Evolutionary conservation across 2,888 invertebrate species (phyloP).

Genomic region (Argyra leucocephala): DNA sequence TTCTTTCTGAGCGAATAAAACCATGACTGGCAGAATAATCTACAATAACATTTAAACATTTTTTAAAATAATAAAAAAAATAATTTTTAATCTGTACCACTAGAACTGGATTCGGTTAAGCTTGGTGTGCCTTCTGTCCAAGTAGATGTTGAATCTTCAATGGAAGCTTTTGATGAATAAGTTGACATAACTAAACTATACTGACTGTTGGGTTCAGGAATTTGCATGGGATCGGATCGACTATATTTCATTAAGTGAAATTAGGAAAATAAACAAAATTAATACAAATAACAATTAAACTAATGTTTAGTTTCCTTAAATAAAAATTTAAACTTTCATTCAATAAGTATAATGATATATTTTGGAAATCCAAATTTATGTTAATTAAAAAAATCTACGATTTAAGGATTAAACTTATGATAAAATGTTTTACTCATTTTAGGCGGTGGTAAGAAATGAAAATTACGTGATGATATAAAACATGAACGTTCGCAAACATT

Average conservation of each 20-base stretch:
- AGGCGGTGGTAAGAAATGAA: not conserved
- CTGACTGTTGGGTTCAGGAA: slow-evolving; percentile 50
- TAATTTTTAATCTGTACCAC: slow-evolving; percentile 44
- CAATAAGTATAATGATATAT: too few relatives aligned
- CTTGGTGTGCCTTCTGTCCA: slow-evolving; percentile 98
- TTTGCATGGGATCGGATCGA: slow-evolving; percentile 45
- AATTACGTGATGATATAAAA: not conserved
- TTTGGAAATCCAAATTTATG: too few relatives aligned
- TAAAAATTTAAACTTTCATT: too few relatives aligned
- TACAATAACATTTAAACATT: not conserved
- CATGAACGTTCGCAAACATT: not conserved
- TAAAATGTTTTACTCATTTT: too few relatives aligned
- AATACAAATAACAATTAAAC: too few relatives aligned
- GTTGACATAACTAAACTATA: slow-evolving; percentile 47
- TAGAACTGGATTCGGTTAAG: slow-evolving; percentile 93
- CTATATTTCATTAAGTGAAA: not conserved
- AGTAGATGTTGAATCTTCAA: slow-evolving; percentile 88
- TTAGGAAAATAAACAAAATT: too few relatives aligned
- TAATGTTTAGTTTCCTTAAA: too few relatives aligned
- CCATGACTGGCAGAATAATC: not conserved
- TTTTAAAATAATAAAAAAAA: not conserved
- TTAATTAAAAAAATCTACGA: too few relatives aligned
- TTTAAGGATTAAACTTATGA: too few relatives aligned
- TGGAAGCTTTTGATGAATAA: slow-evolving; percentile 78
- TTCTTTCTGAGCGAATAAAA: not conserved